Evolutionary conservation across 2,888 invertebrate species (phyloP), one percentile per base, ranked within the genome.

Genomic region (Lissonota sp.): DNA sequence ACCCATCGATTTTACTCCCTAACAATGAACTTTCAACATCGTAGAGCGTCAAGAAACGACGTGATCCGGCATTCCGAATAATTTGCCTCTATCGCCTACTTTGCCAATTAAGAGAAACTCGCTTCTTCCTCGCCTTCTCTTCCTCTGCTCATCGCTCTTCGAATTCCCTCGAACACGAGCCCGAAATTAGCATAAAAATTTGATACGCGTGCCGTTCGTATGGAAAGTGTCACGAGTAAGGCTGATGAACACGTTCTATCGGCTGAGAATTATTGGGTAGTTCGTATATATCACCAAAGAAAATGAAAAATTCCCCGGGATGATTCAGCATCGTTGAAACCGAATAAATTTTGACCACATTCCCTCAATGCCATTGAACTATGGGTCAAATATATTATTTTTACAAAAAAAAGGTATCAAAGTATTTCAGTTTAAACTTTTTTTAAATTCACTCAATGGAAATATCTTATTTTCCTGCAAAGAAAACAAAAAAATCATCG

Each of bases 231-330:
- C 74, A 81, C 81, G 73, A 70, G 63, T 44, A 26, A 26, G 26
- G 26, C 3, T 26, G 26, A 26, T 26, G 26, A 44, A 79, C 79
- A 63, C 60, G 67, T 75, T 53, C 51, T 64, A 55, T 53, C 51
- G 67, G 40, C 40, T 40, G 44, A 14, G 26, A 26, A 26, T 26
- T 26, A 26, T 10, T n/a, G 4, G 37, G 7, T 57, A 37, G 6
- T 37, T 10, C 57, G 57, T 26, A 8, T 6, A 57, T 57, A 57
- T n/a, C 37, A 8, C 26, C 8, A 10, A 26, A 6, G 3, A 8
- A 57, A 83, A 83, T 81, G 82, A 83, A 79, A 76, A 79, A 83
- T 82, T 76, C 66, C 69, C 79, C 69, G 74, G 70, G 79, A 72
- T 78, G 67, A 49, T 70, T 60, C 42, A 79, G 76, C 57, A 75